Conservation (phyloP, 1,140 invertebrate genomes). For the Archegozetes longisetosus region DNA sequence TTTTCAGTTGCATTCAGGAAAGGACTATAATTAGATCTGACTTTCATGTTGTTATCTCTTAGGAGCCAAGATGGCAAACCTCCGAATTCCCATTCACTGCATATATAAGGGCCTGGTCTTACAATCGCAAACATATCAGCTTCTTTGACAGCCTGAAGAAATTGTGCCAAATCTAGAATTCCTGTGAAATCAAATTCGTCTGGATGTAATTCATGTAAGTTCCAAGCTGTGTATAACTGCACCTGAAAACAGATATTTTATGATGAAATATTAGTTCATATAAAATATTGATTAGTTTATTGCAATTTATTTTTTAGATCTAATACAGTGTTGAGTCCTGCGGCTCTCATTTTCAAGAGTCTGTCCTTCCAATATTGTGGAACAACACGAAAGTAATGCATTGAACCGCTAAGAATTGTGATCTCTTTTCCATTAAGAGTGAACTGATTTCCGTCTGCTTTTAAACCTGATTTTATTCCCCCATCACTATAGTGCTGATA, state of each 20-base stretch:
- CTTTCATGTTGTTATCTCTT: slow-evolving; percentile 11
- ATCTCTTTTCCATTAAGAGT: no score
- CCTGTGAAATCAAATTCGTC: slow-evolving; percentile 21
- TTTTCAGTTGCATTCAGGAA: slow-evolving; percentile 27
- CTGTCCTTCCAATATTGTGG: slow-evolving; percentile 34
- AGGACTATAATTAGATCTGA: slow-evolving; percentile 16
- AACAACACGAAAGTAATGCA: slow-evolving; percentile 38
- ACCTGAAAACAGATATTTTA: no score
- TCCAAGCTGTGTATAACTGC: slow-evolving; percentile 40
- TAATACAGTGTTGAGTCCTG: slow-evolving; percentile 37
- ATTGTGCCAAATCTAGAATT: slow-evolving; percentile 27
- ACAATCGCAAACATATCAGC: slow-evolving; percentile 32
- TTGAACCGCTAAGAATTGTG: slow-evolving; percentile 32
- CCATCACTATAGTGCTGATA: slow-evolving; percentile 11
- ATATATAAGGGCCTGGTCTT: slow-evolving; percentile 35
- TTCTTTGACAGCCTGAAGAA: slow-evolving; percentile 31
- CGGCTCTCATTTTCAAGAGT: slow-evolving; percentile 31
- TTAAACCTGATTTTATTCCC: slow-evolving; percentile 24
- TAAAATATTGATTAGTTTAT: no score
- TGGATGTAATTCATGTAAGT: slow-evolving; percentile 31
- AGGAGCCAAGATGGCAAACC: slow-evolving; percentile 30
- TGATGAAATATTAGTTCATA: no score
- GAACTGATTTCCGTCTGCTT: no score
- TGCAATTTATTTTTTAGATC: no score
- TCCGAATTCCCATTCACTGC: slow-evolving; percentile 36